Percentiles rank a stretch among this genome's conserved stretches.
Evolutionary conservation across 2,888 invertebrate species (phyloP).

Genomic region (Osmoderma eremita): DNA sequence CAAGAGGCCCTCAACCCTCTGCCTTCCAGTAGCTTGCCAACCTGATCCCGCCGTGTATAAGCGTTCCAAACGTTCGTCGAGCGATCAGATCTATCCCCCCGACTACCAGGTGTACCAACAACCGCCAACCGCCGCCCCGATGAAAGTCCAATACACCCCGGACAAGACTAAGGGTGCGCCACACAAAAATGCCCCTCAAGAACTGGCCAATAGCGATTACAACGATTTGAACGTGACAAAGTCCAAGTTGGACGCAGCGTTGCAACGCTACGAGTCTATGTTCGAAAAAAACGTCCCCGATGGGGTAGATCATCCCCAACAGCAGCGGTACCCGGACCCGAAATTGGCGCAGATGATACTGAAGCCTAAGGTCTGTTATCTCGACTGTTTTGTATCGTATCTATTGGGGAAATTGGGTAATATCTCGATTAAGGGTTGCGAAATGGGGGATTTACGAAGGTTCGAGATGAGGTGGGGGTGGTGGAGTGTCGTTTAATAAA

Average conservation of each 20-base stretch:
- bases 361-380: conserved; percentile 50
- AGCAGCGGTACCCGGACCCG: conserved; percentile 29
- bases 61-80: conserved; percentile 44
- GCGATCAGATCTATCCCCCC: conserved; percentile 38
- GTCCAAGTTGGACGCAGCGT: conserved; percentile 49
- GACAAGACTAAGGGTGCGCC: conserved; percentile 6
- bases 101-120: conserved; percentile 29
- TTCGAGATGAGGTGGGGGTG: no score
- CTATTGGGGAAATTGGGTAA: no score
- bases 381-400: no score
- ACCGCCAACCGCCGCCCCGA: not conserved
- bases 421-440: no score
- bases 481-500: no score
- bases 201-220: conserved; percentile 1
- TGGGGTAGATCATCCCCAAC: conserved; percentile 6
- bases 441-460: no score
- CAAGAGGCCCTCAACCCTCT: conserved; percentile 58
- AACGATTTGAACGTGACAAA: conserved; percentile 45
- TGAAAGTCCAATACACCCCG: conserved; percentile 2
- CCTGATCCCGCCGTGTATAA: conserved; percentile 55
- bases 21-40: conserved; percentile 57
- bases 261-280: conserved; percentile 51
- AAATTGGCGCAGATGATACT: conserved; percentile 50
- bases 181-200: conserved; percentile 5
- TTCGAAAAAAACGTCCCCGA: conserved; percentile 43